Evolutionary conservation across 2,888 invertebrate genomes (phyloP).

Genomic region (Lathronympha strigana): DNA sequence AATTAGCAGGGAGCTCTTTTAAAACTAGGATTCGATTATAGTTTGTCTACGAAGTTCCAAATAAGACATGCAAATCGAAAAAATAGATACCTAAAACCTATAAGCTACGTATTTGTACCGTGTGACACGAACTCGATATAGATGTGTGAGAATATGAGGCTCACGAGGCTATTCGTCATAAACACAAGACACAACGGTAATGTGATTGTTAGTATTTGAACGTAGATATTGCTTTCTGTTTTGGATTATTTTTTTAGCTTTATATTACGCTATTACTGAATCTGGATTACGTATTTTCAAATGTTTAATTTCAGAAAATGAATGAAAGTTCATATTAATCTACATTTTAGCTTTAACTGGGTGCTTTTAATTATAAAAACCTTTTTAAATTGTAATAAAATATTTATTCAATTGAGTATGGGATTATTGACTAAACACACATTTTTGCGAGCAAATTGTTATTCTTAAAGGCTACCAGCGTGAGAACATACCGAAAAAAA

Average conservation of each 20-base stretch:
- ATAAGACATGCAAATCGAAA: too few species aligned
- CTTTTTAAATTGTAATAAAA: too few species aligned
- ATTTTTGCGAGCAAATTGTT: not conserved
- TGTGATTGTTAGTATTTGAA: constrained; percentile 29
- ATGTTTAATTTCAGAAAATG: too few species aligned
- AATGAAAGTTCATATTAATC: too few species aligned
- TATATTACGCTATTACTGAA: too few species aligned
- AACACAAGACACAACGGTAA: constrained; percentile 25
- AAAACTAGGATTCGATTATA: too few species aligned
- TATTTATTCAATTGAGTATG: not conserved
- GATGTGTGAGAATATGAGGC: constrained; percentile 12
- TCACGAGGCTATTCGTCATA: constrained; percentile 23
- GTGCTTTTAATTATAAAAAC: too few species aligned
- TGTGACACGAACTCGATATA: constrained; percentile 1
- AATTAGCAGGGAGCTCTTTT: too few species aligned
- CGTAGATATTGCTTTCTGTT: constrained; percentile 14
- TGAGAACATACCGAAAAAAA: not conserved
- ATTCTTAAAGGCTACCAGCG: not conserved
- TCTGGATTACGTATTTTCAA: too few species aligned
- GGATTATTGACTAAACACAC: not conserved
- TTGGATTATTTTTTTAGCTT: not conserved
- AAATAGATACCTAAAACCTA: not conserved
- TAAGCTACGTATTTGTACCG: not conserved
- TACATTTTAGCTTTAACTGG: too few species aligned
- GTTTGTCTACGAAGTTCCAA: too few species aligned